Evolutionary conservation across 2,797 vertebrate species (phyloP).

Genomic region (Phylloscopus collybita): DNA sequence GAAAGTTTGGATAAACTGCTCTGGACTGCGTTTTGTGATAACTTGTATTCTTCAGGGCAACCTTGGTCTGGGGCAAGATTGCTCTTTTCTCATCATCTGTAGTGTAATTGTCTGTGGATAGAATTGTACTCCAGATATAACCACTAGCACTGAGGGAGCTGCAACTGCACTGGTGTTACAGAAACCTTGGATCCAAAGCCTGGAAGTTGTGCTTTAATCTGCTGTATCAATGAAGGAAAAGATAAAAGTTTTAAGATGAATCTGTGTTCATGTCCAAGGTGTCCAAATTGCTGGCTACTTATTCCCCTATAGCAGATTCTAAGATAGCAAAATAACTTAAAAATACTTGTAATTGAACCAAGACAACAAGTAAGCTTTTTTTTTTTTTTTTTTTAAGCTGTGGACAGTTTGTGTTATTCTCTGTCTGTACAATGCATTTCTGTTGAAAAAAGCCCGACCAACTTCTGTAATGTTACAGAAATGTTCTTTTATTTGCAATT

Average conservation of each 20-base stretch:
- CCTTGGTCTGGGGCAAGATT: not conserved
- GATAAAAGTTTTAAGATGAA: not conserved
- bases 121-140: not conserved
- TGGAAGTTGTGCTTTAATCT: not conserved
- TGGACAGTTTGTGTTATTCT: not conserved
- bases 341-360: not conserved
- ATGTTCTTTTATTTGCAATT: not conserved
- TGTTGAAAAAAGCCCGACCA: not conserved
- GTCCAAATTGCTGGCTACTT: not conserved
- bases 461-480: not conserved
- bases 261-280: not conserved
- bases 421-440: not conserved
- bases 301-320: not conserved
- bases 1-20: not conserved
- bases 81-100: not conserved
- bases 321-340: not conserved
- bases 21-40: not conserved
- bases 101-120: not conserved
- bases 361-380: not conserved
- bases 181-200: not conserved
- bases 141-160: not conserved
- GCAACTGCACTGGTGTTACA: fast-evolving
- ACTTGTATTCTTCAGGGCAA: not conserved
- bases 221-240: not conserved
- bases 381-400: not conserved